These are phyloP conservation scores for Procambarus clarkii DNA, from an alignment of 1,140 invertebrate genomes.

Conservation along the genomic window DNA sequence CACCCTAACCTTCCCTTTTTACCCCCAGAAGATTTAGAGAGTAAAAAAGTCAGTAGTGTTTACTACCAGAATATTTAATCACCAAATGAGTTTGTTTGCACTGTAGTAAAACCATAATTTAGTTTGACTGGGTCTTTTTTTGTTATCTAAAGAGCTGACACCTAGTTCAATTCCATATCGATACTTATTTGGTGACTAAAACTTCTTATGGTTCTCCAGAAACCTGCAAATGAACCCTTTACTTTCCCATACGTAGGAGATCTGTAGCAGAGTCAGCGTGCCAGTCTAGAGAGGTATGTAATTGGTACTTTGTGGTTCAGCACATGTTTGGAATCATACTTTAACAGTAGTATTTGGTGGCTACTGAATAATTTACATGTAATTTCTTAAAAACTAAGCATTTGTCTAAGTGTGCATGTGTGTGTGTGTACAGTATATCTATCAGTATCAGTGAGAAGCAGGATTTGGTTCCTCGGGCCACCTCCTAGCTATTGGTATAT, in stretches of 20 bases:
- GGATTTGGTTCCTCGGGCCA: too few species aligned
- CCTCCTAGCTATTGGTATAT: too few species aligned
- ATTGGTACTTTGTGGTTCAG: background rate
- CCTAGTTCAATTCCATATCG: background rate
- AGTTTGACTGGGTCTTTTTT: background rate
- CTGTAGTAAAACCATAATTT: background rate
- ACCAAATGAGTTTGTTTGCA: slow-evolving; percentile 12
- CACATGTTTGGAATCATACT: background rate
- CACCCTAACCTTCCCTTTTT: background rate
- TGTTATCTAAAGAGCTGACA: background rate
- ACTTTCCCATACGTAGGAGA: slow-evolving; percentile 25
- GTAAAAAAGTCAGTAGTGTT: background rate
- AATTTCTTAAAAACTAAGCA: too few species aligned
- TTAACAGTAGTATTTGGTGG: background rate
- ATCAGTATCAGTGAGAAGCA: too few species aligned
- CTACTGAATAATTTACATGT: too few species aligned
- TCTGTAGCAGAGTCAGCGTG: slow-evolving; percentile 27
- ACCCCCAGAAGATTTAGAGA: background rate
- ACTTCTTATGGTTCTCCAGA: background rate
- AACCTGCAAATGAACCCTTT: slow-evolving; percentile 24
- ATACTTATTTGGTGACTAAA: background rate
- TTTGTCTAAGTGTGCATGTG: too few species aligned
- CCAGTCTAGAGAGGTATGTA: slow-evolving; percentile 31
- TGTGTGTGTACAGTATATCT: too few species aligned
- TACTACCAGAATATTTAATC: background rate